Evolutionary conservation across 2,113 vertebrate genomes (phyloP), one percentile per base, ranked within the genome.

Genomic region (Glaucomys volans): DNA sequence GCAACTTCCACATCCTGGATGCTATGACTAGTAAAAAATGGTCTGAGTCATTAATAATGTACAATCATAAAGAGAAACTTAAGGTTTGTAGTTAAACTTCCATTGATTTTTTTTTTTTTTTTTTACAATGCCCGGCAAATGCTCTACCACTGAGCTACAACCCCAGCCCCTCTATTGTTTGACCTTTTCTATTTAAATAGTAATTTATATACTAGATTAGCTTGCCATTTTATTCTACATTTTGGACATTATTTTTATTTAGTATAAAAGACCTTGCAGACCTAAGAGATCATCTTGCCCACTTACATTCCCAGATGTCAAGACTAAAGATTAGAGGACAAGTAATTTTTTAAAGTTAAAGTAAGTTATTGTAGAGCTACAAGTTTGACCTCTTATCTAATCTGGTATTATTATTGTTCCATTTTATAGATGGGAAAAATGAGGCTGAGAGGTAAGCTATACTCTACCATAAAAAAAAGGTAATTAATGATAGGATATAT

Each of bases 371-470:
- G 17, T 32, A 37, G 52, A 35, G 22, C 54, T 52, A 54, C 0
- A 20, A 37, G 76, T 40, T 81, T 66, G 12, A 71, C 16, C 30
- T 79, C 64, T 90, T 66, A 64, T 22, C 64, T 95, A 64, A 92
- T 30, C 87, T 17, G 57, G n/a, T 16, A 13, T 87, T 95, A 87
- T 64, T 57, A 92, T n/a, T 35, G 57, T 28, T 77, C 97, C 94
- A 95, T 95, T 92, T 95, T 88, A 94, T 47, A 96, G 92, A 95
- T 44, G 64, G 37, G 79, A 26, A 96, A 86, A 64, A 86, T 14
- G 77, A 96, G 91, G 81, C 67, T 47, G 62, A 84, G 84, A 95
- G 57, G 64, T 79, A 72, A 92, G 84, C 64, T 37, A 52, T 9
- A 91, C 7, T 69, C 50, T 75, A 86, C 64, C 72, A 80, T 0